Conservation (phyloP, 1,140 invertebrate genomes). For the Heterodera schachtii region DNA sequence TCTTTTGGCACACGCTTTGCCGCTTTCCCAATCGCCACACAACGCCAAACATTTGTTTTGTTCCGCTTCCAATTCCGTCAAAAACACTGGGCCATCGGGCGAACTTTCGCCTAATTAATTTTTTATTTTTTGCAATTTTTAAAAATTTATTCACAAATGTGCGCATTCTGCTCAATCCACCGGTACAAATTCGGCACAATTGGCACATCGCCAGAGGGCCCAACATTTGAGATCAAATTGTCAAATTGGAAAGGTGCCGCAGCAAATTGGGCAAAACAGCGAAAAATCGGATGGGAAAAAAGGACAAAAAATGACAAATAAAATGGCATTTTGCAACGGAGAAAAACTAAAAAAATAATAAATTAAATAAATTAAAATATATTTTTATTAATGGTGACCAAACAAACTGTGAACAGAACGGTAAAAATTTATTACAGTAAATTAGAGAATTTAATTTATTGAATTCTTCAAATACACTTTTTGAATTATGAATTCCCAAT, state of each 20-base stretch:
- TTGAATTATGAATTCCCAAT: no score
- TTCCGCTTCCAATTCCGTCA: slow-evolving; percentile 14
- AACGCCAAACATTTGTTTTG: slow-evolving; percentile 10
- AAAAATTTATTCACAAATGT: slow-evolving; percentile 15
- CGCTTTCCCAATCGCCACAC: slow-evolving; percentile 17
- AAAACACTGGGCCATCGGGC: not conserved
- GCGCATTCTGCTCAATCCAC: slow-evolving; percentile 25
- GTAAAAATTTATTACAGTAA: no score
- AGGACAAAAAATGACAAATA: not conserved
- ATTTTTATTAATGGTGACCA: no score
- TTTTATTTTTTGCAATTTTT: not conserved
- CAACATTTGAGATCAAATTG: not conserved
- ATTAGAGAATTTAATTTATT: no score
- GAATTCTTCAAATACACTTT: no score
- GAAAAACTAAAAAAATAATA: not conserved
- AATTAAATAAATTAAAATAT: no score
- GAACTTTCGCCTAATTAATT: not conserved
- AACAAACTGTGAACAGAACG: no score
- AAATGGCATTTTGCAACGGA: not conserved
- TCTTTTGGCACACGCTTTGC: slow-evolving; percentile 4
- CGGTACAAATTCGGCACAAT: slow-evolving; percentile 13
- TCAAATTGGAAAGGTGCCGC: not conserved
- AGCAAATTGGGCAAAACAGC: not conserved
- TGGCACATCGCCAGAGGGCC: not conserved
- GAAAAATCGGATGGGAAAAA: not conserved